Evolutionary conservation across 2,797 vertebrate genomes (phyloP).

Genomic region (Gymnodraco acuticeps): DNA sequence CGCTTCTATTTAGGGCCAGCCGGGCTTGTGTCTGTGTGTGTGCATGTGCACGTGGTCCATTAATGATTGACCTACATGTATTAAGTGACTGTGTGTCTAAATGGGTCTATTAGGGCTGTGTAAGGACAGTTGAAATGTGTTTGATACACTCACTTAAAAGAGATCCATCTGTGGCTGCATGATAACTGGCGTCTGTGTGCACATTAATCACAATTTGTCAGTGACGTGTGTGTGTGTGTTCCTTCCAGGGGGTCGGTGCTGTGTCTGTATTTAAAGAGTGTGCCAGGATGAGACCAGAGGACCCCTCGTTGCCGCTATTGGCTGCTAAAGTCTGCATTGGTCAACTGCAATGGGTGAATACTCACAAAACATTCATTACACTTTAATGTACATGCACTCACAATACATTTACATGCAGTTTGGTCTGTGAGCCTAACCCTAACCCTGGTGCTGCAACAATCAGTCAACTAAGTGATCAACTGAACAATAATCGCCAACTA

Average conservation of each 20-base stretch:
- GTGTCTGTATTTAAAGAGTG: slow-evolving; percentile 96
- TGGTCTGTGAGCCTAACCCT: neutral
- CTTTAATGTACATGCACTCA: slow-evolving; percentile 8
- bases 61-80: slow-evolving; percentile 80
- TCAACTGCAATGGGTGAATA: slow-evolving; percentile 95
- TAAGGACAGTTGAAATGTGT: slow-evolving; percentile 58
- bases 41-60: slow-evolving; percentile 50
- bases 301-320: slow-evolving; percentile 92
- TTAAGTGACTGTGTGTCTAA: slow-evolving; percentile 73
- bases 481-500: no score
- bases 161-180: slow-evolving; percentile 33
- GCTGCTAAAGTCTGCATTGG: slow-evolving; percentile 97
- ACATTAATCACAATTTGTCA: slow-evolving; percentile 49
- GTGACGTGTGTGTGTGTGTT: slow-evolving; percentile 38
- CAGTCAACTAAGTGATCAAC: no score
- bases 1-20: slow-evolving; percentile 72
- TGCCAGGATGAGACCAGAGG: slow-evolving; percentile 89
- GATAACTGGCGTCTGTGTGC: slow-evolving; percentile 32
- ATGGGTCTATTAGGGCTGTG: slow-evolving; percentile 64
- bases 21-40: slow-evolving; percentile 20
- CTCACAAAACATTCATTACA: slow-evolving; percentile 28
- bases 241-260: slow-evolving; percentile 89
- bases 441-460: neutral
- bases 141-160: slow-evolving; percentile 52
- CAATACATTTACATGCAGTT: slow-evolving; percentile 3